These are phyloP conservation scores for Parochlus steinenii DNA, from an alignment of 2,888 invertebrate species.

Conservation along the genomic window DNA sequence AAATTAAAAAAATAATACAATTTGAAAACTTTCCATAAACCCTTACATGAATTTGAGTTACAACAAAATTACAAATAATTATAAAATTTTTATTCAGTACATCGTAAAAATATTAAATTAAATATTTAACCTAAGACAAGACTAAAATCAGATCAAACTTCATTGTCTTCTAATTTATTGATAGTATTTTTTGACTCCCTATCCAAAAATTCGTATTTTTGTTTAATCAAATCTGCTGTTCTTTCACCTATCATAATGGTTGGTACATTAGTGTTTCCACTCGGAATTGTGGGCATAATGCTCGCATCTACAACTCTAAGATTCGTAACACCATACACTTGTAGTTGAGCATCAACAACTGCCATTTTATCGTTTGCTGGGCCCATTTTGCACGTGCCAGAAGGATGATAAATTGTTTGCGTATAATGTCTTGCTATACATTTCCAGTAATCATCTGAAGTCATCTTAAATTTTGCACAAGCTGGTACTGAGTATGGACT, in stretches of 20 bases:
- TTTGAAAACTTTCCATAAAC: too few species aligned
- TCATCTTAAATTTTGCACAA: constrained; percentile 41
- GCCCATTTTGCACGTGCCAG: constrained; percentile 71
- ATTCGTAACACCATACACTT: constrained; percentile 47
- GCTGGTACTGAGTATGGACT: constrained; percentile 49
- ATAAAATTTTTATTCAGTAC: too few species aligned
- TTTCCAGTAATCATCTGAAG: constrained; percentile 59
- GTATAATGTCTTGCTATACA: constrained; percentile 61
- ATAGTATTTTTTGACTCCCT: too few species aligned
- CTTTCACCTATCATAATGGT: constrained; percentile 74
- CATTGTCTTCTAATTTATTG: too few species aligned
- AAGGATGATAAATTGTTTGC: constrained; percentile 66
- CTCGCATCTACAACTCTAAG: constrained; percentile 68
- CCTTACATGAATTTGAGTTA: too few species aligned
- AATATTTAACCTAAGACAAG: too few species aligned
- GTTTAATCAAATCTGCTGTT: constrained; percentile 64
- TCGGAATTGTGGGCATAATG: constrained; percentile 63
- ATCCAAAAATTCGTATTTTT: too few species aligned
- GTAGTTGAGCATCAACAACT: constrained; percentile 53
- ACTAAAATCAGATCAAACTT: too few species aligned
- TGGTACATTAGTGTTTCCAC: constrained; percentile 70
- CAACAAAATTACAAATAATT: too few species aligned
- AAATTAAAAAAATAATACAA: too few species aligned
- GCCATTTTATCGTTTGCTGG: constrained; percentile 37
- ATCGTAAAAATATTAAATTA: too few species aligned